Evolutionary conservation across 2,113 vertebrate species (phyloP), one percentile per base, ranked within the genome.

Genomic region (Phrynocephalus versicolor): DNA sequence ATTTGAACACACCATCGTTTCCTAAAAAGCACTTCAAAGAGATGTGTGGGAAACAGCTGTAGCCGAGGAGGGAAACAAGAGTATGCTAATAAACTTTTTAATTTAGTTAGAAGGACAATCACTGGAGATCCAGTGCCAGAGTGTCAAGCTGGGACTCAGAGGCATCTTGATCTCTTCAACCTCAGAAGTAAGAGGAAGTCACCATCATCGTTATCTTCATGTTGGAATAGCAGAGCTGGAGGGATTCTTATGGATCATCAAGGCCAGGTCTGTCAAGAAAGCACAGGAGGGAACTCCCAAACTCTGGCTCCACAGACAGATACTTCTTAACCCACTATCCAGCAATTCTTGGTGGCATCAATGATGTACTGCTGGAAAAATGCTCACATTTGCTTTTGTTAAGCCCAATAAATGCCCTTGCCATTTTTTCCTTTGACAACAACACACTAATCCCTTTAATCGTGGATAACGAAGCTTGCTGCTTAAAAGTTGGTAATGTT

Each of bases 161-260:
- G 27, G 51, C 0, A 0, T 0, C 35, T 88, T 39, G 19, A 0
- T 80, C 25, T 19, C 0, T 33, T 6, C 2, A 3, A 72, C 75
- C 73, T 57, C 67, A 77, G 85, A 89, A 58, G 57, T 14, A 18
- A 76, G 14, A 27, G 2, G 45, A 67, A 76, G 16, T 51, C 58
- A 60, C 58, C 19, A 21, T 21, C 58, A 60, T 51, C 45, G 10
- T 51, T 51, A 51, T 51, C 45, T 6, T 51, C 10, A 51, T 51
- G 5, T 51, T 51, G 10, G 45, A 51, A 51, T 10, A 51, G 45
- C 45, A 51, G 45, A 51, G 45, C 45, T 51, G 45, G 45, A 51
- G 10, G 45, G 45, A 10, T 6, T 10, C 45, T 10, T 51, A 51
- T 51, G 45, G 45, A 51, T 51, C 45, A 51, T 51, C 45, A 51